Conservation (phyloP, 2,113 vertebrate genomes). For the Heloderma charlesbogerti region DNA sequence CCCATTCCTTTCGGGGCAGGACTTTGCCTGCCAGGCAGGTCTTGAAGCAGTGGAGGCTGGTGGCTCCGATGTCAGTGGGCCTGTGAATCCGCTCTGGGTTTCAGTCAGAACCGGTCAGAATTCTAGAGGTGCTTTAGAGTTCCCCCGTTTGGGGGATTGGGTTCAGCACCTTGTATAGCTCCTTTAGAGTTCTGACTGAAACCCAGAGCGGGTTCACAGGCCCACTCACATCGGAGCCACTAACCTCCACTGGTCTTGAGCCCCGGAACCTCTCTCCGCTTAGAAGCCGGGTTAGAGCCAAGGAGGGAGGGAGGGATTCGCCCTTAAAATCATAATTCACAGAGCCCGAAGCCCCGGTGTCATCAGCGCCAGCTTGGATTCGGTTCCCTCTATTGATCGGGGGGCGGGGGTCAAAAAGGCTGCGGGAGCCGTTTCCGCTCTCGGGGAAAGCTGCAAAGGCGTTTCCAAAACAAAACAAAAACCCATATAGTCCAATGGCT, state of each 20-base stretch:
- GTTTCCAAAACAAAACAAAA: background rate
- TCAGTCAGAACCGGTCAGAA: too few relatives aligned
- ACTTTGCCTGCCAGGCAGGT: background rate
- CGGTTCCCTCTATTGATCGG: constrained; percentile 5
- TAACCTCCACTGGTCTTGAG: background rate
- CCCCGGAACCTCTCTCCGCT: background rate
- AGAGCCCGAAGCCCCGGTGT: background rate
- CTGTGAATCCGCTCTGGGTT: too few relatives aligned
- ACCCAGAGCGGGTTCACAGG: too few relatives aligned
- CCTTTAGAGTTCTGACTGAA: too few relatives aligned
- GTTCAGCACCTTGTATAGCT: too few relatives aligned
- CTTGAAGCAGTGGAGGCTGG: too few relatives aligned
- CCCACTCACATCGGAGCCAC: too few relatives aligned
- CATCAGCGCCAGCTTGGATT: background rate
- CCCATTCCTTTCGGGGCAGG: background rate
- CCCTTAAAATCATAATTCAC: constrained; percentile 10
- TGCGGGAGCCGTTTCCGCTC: background rate
- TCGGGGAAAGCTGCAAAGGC: background rate
- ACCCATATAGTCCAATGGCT: constrained; percentile 20
- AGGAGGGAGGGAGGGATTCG: background rate
- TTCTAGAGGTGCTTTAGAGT: too few relatives aligned
- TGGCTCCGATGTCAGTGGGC: too few relatives aligned
- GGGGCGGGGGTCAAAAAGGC: background rate
- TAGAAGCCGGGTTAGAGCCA: background rate
- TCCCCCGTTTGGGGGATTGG: too few relatives aligned